A percentile compares a stretch with the other conserved stretches of the same genome.
Evolutionary conservation across 2,113 vertebrate genomes (phyloP).

Genomic region (Ursus arctos): DNA sequence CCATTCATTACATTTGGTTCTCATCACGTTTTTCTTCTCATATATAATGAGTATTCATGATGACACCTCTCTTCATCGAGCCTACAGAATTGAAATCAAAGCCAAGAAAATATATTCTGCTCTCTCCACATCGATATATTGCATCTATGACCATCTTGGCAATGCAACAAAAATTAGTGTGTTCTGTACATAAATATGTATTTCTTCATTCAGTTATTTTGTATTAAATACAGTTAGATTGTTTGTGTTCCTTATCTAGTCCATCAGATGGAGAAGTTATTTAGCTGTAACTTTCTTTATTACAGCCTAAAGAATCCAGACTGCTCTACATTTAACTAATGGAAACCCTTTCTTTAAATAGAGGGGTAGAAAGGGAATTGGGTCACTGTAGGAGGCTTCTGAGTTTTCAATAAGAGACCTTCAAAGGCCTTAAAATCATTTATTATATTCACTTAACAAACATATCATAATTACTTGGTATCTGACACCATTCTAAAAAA

Average conservation of each 20-base stretch:
- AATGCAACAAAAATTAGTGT: constrained; percentile 46
- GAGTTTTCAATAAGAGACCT: not conserved
- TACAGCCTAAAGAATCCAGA: not conserved
- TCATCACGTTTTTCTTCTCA: constrained; percentile 37
- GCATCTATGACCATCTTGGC: not conserved
- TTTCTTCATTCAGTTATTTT: not conserved
- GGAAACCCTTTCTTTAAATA: not conserved
- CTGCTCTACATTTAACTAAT: not conserved
- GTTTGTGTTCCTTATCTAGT: constrained; percentile 9
- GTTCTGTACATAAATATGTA: not conserved
- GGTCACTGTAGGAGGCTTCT: not conserved
- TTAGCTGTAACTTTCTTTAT: constrained; percentile 7
- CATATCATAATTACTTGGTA: not conserved
- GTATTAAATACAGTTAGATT: constrained; percentile 39
- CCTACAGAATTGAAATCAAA: constrained; percentile 59
- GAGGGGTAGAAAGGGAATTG: not conserved
- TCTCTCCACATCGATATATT: constrained; percentile 13
- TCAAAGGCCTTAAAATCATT: not conserved
- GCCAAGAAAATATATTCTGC: constrained; percentile 56
- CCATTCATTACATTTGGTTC: constrained; percentile 32
- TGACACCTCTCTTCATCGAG: not conserved
- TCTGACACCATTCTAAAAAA: not conserved
- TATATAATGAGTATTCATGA: constrained; percentile 33
- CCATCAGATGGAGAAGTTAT: constrained; percentile 40
- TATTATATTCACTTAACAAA: not conserved